Conservation (phyloP, 2,888 invertebrate species). For the Aphidoletes aphidimyza region DNA sequence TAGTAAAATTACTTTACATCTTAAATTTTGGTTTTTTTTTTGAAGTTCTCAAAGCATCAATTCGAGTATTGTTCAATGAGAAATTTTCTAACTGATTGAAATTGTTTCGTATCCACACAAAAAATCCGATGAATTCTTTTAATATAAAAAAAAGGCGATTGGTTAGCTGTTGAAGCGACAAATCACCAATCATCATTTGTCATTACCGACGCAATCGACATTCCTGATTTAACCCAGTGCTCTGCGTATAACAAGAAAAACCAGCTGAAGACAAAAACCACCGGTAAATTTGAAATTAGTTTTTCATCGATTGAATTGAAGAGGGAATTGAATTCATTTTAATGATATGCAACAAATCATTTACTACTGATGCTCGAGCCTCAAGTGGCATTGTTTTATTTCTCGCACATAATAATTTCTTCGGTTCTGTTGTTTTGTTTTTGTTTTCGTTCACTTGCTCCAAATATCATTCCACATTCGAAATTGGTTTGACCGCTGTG, state of each 20-base stretch:
- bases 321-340: slow-evolving; percentile 26
- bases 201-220: slow-evolving; percentile 41
- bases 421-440: neutral
- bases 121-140: neutral
- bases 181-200: slow-evolving; percentile 52
- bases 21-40: neutral
- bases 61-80: slow-evolving; percentile 21
- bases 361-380: neutral
- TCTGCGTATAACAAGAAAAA: no score
- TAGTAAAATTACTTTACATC: no score
- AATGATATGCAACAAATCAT: slow-evolving; percentile 39
- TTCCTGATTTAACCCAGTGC: no score
- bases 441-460: neutral
- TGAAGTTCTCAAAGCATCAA: neutral
- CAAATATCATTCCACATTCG: neutral
- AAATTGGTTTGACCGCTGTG: slow-evolving; percentile 48
- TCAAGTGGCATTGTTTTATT: neutral
- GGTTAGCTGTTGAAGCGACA: slow-evolving; percentile 25
- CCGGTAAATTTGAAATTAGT: slow-evolving; percentile 45
- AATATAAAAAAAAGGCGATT: no score
- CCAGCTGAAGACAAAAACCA: neutral
- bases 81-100: slow-evolving; percentile 39
- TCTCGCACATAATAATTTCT: slow-evolving; percentile 22
- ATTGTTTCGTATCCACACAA: neutral
- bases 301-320: neutral